phyloP scores from a whole-genome alignment of 2,113 vertebrate species.

The Archilochus colubris region DNA sequence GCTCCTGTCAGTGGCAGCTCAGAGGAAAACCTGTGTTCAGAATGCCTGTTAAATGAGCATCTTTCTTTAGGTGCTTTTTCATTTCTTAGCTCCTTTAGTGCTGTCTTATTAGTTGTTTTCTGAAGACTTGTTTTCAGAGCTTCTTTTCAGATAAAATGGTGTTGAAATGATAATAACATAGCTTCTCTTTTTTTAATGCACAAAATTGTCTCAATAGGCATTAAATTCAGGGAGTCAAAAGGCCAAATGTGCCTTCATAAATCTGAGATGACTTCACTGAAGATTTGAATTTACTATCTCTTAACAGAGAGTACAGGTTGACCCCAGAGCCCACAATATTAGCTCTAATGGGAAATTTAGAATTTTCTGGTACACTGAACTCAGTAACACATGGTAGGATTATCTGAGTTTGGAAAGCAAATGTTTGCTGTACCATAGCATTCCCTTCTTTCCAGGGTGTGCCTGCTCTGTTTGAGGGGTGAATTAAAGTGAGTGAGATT shows the following conservation, averaged over 20 bases:
- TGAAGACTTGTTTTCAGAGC: neutral
- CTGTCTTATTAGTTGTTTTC: neutral
- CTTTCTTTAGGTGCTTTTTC: neutral
- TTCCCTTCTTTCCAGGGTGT: neutral
- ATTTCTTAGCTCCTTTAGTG: neutral
- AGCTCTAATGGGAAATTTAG: conserved; percentile 11
- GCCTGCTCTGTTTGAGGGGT: neutral
- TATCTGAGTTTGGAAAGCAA: neutral
- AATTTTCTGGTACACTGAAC: neutral
- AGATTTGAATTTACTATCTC: conserved; percentile 25
- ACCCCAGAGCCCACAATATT: conserved; percentile 5
- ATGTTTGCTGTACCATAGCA: neutral
- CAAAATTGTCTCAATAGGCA: too few relatives aligned
- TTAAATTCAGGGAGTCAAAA: too few relatives aligned
- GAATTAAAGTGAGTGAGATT: neutral
- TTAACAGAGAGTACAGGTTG: conserved; percentile 6
- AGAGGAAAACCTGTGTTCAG: neutral
- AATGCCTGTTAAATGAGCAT: neutral
- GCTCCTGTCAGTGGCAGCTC: neutral
- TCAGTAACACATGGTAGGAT: neutral
- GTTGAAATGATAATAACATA: conserved; percentile 12
- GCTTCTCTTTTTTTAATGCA: neutral
- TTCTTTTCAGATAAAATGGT: conserved; percentile 17
- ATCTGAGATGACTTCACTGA: neutral
- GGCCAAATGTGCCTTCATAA: too few relatives aligned